These are phyloP conservation scores for Trissoscelio sp. DNA, from an alignment of 2,888 invertebrate genomes.

Conservation along the genomic window DNA sequence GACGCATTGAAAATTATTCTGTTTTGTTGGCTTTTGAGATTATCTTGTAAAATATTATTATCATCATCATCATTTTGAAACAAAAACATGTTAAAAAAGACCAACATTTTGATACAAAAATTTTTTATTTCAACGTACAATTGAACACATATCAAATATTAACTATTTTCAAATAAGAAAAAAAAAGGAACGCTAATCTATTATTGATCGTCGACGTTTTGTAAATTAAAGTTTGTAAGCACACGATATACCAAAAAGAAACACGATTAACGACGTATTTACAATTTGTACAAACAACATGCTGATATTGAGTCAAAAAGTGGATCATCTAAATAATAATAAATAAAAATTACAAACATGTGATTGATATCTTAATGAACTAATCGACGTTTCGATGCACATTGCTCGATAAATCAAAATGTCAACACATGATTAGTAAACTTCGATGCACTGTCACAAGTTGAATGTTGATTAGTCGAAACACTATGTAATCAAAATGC, in stretches of 20 bases:
- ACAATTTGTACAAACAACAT: slow-evolving; percentile 34
- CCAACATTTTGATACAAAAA: slow-evolving; percentile 43
- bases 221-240: no score
- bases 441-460: background rate
- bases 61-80: background rate
- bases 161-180: slow-evolving; percentile 20
- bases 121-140: slow-evolving; percentile 59
- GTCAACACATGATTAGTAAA: slow-evolving; percentile 7
- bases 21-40: slow-evolving; percentile 54
- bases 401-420: background rate
- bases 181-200: background rate
- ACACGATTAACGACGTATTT: slow-evolving; percentile 12
- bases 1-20: slow-evolving; percentile 46
- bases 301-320: background rate
- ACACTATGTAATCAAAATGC: background rate
- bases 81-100: no score
- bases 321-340: background rate
- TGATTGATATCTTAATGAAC: slow-evolving; percentile 22
- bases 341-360: background rate
- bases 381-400: background rate
- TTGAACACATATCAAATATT: slow-evolving; percentile 50
- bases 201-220: background rate
- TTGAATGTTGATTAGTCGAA: background rate
- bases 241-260: background rate
- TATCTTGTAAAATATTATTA: slow-evolving; percentile 13